Percentiles rank a stretch among this genome's conserved stretches.
Evolutionary conservation across 1,140 invertebrate species (phyloP).

Genomic region (Harlomillsia oculata): DNA sequence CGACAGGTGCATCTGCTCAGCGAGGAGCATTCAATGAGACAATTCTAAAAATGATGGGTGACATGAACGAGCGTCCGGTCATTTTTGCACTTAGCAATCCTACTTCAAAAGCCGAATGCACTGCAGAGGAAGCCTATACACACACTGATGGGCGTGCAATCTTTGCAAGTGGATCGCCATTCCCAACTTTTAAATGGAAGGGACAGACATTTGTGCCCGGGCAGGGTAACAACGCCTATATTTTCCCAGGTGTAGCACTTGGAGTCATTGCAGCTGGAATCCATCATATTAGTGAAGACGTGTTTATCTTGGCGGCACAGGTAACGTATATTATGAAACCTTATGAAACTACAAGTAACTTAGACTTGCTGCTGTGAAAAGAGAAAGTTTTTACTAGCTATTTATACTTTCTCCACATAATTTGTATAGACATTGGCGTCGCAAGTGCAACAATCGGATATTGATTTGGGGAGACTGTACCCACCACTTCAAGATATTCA

Average conservation of each 20-base stretch:
- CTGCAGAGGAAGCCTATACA: conserved; percentile 84
- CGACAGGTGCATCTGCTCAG: conserved; percentile 68
- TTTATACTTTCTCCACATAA: background rate
- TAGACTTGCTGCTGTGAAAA: too few species aligned
- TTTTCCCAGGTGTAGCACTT: conserved; percentile 49
- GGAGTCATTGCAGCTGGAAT: conserved; percentile 73
- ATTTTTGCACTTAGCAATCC: conserved; percentile 96
- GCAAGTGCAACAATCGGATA: conserved; percentile 70
- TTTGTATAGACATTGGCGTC: conserved; percentile 58
- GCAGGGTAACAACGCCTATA: conserved; percentile 87
- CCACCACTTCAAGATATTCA: conserved; percentile 82
- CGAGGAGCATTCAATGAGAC: conserved; percentile 73
- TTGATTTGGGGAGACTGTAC: conserved; percentile 80
- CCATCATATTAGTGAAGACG: conserved; percentile 72
- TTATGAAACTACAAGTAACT: background rate
- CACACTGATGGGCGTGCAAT: conserved; percentile 70
- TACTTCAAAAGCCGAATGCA: conserved; percentile 92
- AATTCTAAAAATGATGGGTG: conserved; percentile 72
- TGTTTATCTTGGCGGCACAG: conserved; percentile 79
- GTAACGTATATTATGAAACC: conserved; percentile 40
- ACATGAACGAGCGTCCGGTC: conserved; percentile 63
- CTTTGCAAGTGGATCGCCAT: conserved; percentile 89
- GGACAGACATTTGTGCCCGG: conserved; percentile 72
- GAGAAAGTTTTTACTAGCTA: background rate
- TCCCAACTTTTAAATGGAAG: conserved; percentile 65